These are phyloP conservation scores for Amphiprion percula DNA, from an alignment of 2,113 vertebrate species.

Conservation along the genomic window DNA sequence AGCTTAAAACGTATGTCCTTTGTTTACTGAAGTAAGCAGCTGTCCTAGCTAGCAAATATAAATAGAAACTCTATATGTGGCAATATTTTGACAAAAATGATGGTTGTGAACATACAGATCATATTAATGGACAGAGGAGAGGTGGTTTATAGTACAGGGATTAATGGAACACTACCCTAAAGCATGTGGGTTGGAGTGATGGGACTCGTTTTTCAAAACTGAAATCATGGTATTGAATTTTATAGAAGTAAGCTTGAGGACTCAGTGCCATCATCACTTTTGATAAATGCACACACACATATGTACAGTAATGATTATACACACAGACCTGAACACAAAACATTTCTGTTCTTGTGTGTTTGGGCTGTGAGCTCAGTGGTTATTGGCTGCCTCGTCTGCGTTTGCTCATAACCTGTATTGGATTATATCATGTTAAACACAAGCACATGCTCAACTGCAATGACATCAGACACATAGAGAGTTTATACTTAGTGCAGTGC, in stretches of 20 bases:
- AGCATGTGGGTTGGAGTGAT: background rate
- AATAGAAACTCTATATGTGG: background rate
- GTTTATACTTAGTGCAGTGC: constrained; percentile 48
- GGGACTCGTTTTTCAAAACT: constrained; percentile 8
- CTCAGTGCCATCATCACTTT: background rate
- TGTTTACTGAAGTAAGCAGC: background rate
- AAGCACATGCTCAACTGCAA: constrained; percentile 68
- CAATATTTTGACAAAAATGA: background rate
- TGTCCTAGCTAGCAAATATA: background rate
- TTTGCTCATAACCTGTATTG: constrained; percentile 61
- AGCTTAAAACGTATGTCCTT: background rate
- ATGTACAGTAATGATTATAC: background rate
- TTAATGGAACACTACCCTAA: background rate
- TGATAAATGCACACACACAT: background rate
- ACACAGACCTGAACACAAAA: background rate
- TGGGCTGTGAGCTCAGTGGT: constrained; percentile 56
- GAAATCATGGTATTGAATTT: background rate
- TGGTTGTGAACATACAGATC: background rate
- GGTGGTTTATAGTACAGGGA: background rate
- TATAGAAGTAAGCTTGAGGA: background rate
- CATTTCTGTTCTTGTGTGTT: constrained; percentile 30
- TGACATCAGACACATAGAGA: constrained; percentile 67
- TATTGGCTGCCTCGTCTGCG: constrained; percentile 58
- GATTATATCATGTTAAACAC: constrained; percentile 76
- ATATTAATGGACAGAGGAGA: background rate